phyloP scores from a whole-genome alignment of 2,797 vertebrate genomes.

The Onychomys torridus region DNA sequence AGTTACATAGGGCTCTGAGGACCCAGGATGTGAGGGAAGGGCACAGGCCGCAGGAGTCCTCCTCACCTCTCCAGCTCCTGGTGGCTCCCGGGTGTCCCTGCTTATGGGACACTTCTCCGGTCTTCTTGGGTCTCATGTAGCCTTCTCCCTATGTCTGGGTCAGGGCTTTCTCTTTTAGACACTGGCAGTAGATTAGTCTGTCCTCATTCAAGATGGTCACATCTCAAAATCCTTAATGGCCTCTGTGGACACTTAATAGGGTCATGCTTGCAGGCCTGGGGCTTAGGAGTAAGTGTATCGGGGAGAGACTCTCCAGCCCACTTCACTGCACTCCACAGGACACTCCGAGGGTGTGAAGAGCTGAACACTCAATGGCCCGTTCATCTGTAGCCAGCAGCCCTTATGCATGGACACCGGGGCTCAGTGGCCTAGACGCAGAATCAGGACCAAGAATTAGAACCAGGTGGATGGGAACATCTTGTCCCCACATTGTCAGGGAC shows the following conservation, averaged over 20 bases:
- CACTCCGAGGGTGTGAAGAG: neutral
- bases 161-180: neutral
- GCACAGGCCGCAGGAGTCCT: neutral
- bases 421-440: neutral
- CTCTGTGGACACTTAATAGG: neutral
- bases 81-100: neutral
- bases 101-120: rapidly evolving
- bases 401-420: rapidly evolving
- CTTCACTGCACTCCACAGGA: neutral
- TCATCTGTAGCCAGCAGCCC: neutral
- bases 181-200: neutral
- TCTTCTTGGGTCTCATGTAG: neutral
- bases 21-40: neutral
- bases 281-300: rapidly evolving
- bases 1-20: too few species aligned
- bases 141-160: neutral
- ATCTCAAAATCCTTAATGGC: neutral
- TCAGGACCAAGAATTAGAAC: neutral
- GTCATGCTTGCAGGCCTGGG: neutral
- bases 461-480: neutral
- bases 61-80: neutral
- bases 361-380: rapidly evolving
- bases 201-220: neutral
- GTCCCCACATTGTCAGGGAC: neutral
- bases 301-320: neutral